Percentiles rank a stretch among this genome's conserved stretches.
Evolutionary conservation across 1,140 invertebrate species (phyloP).

Genomic region (Leptinotarsa lineolata): DNA sequence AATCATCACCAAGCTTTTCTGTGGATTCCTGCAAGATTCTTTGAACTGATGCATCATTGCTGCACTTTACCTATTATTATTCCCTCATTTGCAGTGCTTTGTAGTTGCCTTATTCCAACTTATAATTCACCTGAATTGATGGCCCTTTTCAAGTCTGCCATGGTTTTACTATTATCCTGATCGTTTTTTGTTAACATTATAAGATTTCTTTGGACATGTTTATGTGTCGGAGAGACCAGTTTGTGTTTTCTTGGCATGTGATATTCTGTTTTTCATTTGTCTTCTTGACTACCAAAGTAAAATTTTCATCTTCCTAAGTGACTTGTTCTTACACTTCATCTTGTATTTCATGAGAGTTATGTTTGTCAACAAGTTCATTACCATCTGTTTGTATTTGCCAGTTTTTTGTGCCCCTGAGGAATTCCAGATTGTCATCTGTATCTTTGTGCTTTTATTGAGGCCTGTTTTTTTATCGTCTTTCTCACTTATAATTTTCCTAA

Average conservation of each 20-base stretch:
- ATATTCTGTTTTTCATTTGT: neutral
- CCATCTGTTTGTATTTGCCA: too few species aligned
- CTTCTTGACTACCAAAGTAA: neutral
- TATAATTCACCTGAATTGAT: neutral
- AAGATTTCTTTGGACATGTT: too few species aligned
- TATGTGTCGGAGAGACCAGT: too few species aligned
- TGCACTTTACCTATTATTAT: neutral
- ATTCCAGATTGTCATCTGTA: neutral
- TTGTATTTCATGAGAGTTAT: neutral
- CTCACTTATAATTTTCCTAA: too few species aligned
- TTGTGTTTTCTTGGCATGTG: too few species aligned
- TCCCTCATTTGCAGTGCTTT: neutral
- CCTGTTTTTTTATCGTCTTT: too few species aligned
- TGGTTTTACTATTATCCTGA: neutral
- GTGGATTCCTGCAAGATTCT: neutral
- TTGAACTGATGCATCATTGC: neutral
- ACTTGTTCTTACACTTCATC: neutral
- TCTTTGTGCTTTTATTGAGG: neutral
- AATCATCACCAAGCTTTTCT: neutral
- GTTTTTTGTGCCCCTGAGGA: neutral
- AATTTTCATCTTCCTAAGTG: neutral
- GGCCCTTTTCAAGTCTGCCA: neutral
- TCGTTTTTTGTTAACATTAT: too few species aligned
- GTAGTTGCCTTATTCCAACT: constrained; percentile 7
- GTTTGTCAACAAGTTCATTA: neutral